These are phyloP conservation scores for Archilochus colubris DNA, from an alignment of 2,113 vertebrate genomes.

Conservation along the genomic window DNA sequence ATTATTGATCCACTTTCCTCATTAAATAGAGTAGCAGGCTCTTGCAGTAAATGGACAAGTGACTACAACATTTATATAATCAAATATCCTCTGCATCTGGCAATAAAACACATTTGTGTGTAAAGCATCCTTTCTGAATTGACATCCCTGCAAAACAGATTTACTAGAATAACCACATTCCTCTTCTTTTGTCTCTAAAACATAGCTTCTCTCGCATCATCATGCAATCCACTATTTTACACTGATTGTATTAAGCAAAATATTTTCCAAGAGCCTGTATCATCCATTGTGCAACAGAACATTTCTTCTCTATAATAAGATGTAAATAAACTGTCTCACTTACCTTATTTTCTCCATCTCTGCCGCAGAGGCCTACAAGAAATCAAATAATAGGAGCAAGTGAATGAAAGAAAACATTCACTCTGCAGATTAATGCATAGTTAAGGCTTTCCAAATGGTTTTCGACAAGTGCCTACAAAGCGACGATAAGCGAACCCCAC, in stretches of 20 bases:
- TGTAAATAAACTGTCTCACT: conserved; percentile 72
- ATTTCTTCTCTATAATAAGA: conserved; percentile 36
- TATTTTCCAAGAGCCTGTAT: neutral
- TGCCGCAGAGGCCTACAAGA: conserved; percentile 84
- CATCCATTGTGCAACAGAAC: conserved; percentile 24
- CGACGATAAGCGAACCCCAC: conserved; percentile 24
- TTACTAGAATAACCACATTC: conserved; percentile 29
- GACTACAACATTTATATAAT: conserved; percentile 63
- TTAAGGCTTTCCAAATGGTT: conserved; percentile 61
- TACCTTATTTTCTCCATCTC: conserved; percentile 90
- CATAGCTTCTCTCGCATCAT: conserved; percentile 32
- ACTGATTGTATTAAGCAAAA: neutral
- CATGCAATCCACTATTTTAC: neutral
- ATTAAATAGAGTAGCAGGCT: conserved; percentile 48
- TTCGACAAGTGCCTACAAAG: conserved; percentile 50
- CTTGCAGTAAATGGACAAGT: conserved; percentile 61
- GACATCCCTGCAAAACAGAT: conserved; percentile 18
- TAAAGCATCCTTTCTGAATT: conserved; percentile 45
- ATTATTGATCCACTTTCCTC: conserved; percentile 64
- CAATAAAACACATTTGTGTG: conserved; percentile 29
- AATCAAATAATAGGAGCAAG: conserved; percentile 79
- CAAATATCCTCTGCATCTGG: conserved; percentile 29
- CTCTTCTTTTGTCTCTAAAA: conserved; percentile 50
- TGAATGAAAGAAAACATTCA: conserved; percentile 70
- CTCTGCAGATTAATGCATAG: conserved; percentile 70